phyloP scores from a whole-genome alignment of 1,140 invertebrate species.

The Procambarus virginalis region DNA sequence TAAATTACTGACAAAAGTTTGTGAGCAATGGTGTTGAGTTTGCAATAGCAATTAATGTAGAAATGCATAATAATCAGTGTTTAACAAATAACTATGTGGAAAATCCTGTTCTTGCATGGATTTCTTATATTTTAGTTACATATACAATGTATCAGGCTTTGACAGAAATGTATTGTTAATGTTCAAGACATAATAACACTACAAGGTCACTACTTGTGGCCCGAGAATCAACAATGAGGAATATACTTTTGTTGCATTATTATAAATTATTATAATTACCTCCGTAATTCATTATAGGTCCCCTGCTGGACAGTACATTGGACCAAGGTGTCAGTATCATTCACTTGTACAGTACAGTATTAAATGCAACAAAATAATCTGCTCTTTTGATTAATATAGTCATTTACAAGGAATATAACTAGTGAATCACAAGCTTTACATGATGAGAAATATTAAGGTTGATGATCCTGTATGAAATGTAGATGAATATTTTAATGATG shows the following conservation, averaged over 20 bases:
- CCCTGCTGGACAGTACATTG: neutral
- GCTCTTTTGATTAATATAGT: conserved; percentile 15
- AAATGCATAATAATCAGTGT: neutral
- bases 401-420: conserved; percentile 10
- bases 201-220: neutral
- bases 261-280: neutral
- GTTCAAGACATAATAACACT: neutral
- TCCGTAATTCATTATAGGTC: neutral
- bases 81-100: neutral
- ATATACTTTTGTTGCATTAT: neutral
- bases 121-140: neutral
- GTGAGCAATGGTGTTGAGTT: neutral
- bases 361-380: conserved; percentile 12
- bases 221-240: neutral
- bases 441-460: conserved; percentile 5
- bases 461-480: neutral
- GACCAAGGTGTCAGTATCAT: neutral
- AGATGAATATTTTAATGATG: neutral
- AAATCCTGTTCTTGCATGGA: neutral
- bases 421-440: conserved; percentile 18
- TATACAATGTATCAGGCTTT: neutral
- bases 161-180: neutral
- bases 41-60: neutral
- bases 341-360: neutral
- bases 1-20: neutral